Conservation (phyloP, 2,113 vertebrate species). For the Ivindomyrus marchei region DNA sequence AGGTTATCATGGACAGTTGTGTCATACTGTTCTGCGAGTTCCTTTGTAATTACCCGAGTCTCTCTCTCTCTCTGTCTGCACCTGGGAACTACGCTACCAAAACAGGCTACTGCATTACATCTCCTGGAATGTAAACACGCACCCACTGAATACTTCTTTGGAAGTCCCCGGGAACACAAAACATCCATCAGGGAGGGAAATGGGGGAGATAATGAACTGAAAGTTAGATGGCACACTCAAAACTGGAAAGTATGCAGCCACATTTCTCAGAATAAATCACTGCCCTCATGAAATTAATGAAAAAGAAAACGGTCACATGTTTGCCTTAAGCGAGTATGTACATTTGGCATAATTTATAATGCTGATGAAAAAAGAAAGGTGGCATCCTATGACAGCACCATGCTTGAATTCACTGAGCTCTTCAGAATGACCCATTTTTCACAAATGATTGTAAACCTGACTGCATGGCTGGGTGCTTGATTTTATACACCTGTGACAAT, state of each 20-base stretch:
- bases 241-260: background rate
- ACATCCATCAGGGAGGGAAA: background rate
- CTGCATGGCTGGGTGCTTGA: too few relatives aligned
- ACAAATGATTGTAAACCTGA: background rate
- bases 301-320: background rate
- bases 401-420: background rate
- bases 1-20: conserved; percentile 35
- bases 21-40: conserved; percentile 42
- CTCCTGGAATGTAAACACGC: conserved; percentile 43
- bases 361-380: background rate
- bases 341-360: background rate
- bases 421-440: too few relatives aligned
- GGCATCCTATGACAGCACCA: background rate
- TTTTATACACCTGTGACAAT: background rate
- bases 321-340: background rate
- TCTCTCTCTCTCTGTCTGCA: conserved; percentile 40
- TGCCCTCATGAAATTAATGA: background rate
- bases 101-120: conserved; percentile 36
- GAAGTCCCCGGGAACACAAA: conserved; percentile 14
- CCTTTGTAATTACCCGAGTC: conserved; percentile 41
- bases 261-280: background rate
- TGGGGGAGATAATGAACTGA: conserved; percentile 11
- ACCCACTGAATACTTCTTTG: conserved; percentile 33
- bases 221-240: background rate
- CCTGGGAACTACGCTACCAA: conserved; percentile 39